A percentile compares a stretch with the other conserved stretches of the same genome.
phyloP scores from a whole-genome alignment of 2,888 invertebrate species.

The Eilema caniola region DNA sequence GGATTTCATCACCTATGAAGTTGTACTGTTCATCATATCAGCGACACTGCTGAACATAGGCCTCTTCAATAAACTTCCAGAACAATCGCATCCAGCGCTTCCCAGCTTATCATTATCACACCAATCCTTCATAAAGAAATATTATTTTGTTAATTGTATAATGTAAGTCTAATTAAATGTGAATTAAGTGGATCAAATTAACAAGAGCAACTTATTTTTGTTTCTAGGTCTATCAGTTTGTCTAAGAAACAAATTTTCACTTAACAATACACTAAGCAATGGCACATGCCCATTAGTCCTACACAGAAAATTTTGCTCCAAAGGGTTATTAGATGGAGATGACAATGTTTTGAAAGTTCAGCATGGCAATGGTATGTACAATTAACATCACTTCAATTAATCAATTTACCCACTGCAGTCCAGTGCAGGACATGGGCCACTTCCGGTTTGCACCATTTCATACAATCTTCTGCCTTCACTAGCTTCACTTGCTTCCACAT shows the following conservation, averaged over 20 bases:
- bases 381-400: background rate
- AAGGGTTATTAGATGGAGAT: conserved; percentile 55
- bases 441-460: no score
- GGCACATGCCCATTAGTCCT: conserved; percentile 10
- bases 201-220: background rate
- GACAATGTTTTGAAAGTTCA: conserved; percentile 39
- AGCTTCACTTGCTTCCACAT: no score
- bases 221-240: conserved; percentile 32
- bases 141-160: no score
- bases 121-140: no score
- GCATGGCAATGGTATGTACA: conserved; percentile 59
- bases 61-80: no score
- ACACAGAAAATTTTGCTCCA: conserved; percentile 62
- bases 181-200: background rate
- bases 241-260: conserved; percentile 22
- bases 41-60: no score
- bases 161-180: background rate
- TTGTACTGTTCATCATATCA: no score
- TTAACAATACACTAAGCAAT: conserved; percentile 12
- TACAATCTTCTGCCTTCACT: no score
- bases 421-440: no score
- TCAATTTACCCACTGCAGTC: no score
- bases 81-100: no score
- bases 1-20: background rate
- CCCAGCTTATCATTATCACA: no score